Evolutionary conservation across 2,113 vertebrate genomes (phyloP), one percentile per base, ranked within the genome.

Genomic region (Pyxicephalus adspersus): DNA sequence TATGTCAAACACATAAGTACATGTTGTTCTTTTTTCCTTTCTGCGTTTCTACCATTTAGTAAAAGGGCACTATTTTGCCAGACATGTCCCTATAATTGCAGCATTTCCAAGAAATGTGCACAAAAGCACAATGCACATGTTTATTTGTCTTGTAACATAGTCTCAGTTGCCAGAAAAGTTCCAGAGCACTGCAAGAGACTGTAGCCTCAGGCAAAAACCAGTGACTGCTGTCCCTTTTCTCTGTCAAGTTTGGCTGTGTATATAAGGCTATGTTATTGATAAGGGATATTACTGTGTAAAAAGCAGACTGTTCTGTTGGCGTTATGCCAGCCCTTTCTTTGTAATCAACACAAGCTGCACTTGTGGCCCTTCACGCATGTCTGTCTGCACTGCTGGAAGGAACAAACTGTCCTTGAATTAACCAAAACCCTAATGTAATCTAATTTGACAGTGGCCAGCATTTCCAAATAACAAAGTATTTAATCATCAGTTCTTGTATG

Each of bases 341-440:
- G 63, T 65, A 77, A 64, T 77, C 20, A 77, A 31, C 15, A 77
- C 75, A 77, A 54, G 75, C 61, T 65, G 60, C 25, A 54, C 45
- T 77, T 65, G 75, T 77, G 75, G 18, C 45, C 45, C 45, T 54
- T 55, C 45, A 77, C 45, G 15, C 28, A 25, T 75, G 6, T 75
- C 29, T 31, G 25, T 63, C 54, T 61, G n/a, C 31, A 50, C 18
- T 74, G 71, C 9, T 22, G 54, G 11, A 23, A 58, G 58, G 25
- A 60, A 22, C 52, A 64, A 45, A 76, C 0, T 64, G 34, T 76
- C 45, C 23, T 64, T 52, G 20, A 29, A 29, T 64, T 55, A 63
- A 31, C 38, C 50, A 20, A 71, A 23, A 5, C 58, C 58, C 60
- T n/a, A 34, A 31, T 45, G 6, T 38, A 45, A 76, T 76, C 3